These are phyloP conservation scores for Edolisoma coerulescens DNA, from an alignment of 2,113 vertebrate genomes.

Conservation along the genomic window DNA sequence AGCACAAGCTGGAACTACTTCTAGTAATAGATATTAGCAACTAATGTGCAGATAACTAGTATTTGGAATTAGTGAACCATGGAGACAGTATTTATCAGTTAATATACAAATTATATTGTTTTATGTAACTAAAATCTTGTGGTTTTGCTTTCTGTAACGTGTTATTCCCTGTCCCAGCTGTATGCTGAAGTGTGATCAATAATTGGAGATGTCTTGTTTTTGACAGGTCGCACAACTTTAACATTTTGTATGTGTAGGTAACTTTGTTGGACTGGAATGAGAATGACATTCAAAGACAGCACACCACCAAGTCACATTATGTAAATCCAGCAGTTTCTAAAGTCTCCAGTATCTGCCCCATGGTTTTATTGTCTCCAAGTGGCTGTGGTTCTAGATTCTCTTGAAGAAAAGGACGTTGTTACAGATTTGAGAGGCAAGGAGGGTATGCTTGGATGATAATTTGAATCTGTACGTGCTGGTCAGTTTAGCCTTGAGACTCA, in stretches of 20 bases:
- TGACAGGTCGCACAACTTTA: conserved; percentile 61
- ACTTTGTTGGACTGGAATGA: conserved; percentile 49
- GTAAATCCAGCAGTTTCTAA: conserved; percentile 17
- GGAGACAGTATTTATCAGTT: conserved; percentile 71
- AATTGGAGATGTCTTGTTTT: conserved; percentile 58
- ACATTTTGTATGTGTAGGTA: conserved; percentile 33
- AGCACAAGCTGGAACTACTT: conserved; percentile 62
- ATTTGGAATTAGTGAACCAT: conserved; percentile 70
- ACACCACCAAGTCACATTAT: background rate
- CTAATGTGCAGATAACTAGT: conserved; percentile 72
- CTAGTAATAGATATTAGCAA: conserved; percentile 74
- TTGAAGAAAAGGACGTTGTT: background rate
- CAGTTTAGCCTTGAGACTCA: background rate
- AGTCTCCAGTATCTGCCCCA: background rate
- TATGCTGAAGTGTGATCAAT: conserved; percentile 53
- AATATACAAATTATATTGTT: conserved; percentile 65
- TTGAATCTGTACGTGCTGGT: background rate
- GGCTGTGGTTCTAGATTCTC: background rate
- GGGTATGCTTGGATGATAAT: background rate
- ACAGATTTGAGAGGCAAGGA: background rate
- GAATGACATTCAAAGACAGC: conserved; percentile 22
- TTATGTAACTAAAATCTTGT: conserved; percentile 70
- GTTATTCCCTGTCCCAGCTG: conserved; percentile 56
- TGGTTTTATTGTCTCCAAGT: conserved; percentile 31
- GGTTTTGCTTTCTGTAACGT: conserved; percentile 68